A percentile compares a stretch with the other conserved stretches of the same genome.
Evolutionary conservation across 2,797 vertebrate species (phyloP).

Genomic region (Sebastes flavidus): DNA sequence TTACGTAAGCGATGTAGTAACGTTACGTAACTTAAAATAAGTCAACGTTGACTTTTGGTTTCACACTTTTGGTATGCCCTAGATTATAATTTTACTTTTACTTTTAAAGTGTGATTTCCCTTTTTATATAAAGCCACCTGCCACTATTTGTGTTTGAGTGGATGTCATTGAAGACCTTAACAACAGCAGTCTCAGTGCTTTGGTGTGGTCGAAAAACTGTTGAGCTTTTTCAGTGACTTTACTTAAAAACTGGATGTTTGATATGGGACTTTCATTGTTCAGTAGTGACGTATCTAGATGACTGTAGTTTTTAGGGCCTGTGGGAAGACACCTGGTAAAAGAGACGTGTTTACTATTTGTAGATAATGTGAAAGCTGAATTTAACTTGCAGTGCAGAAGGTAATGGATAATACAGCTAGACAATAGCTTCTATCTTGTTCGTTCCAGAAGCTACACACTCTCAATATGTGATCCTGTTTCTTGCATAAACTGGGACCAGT

Average conservation of each 20-base stretch:
- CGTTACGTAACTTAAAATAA: background rate
- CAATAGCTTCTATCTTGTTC: conserved; percentile 46
- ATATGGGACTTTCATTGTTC: background rate
- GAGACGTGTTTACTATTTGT: background rate
- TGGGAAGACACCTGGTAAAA: background rate
- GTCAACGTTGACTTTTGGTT: background rate
- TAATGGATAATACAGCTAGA: conserved; percentile 36
- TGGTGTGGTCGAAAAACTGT: too few relatives aligned
- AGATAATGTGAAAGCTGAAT: background rate
- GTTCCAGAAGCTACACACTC: conserved; percentile 9
- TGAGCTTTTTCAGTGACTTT: too few relatives aligned
- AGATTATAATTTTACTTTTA: too few relatives aligned
- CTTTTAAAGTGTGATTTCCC: rapidly evolving
- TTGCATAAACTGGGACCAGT: conserved; percentile 3
- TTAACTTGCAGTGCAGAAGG: conserved; percentile 34
- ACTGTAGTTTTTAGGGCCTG: background rate
- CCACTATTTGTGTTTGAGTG: too few relatives aligned
- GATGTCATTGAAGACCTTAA: too few relatives aligned
- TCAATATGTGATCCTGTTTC: background rate
- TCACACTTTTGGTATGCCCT: too few relatives aligned
- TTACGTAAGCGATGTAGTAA: background rate
- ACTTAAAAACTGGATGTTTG: background rate
- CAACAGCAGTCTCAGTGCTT: too few relatives aligned
- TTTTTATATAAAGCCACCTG: too few relatives aligned
- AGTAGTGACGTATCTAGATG: background rate